Base-by-base conservation (phyloP, 2,797 vertebrate species). In the Fistularia tabacaria region DNA sequence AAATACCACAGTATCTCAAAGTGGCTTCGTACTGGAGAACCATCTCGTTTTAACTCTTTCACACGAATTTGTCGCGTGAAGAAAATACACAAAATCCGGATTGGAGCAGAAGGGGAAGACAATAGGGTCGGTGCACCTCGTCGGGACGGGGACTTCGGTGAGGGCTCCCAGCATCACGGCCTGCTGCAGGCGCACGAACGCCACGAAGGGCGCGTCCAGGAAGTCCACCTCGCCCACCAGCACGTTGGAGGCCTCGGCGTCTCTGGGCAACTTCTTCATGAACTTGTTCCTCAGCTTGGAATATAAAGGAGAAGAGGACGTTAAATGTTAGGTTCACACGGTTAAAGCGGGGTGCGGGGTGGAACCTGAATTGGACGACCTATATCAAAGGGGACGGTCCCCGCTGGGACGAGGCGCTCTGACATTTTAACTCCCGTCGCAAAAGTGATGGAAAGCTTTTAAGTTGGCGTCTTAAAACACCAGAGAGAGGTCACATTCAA, bases 231-330 rank as follows among this genome's bases (percentile, higher is more conserved):
- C 97, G 55, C 97, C 97, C 1, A 99, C 97, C 57, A 99, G 90
- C 60, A 99, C 95, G 0, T 99, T 99, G 83, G 96, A 99, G 62
- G 97, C 97, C 84, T 99, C 97, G 0, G 97, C 97, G 1, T 99
- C 97, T 66, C 95, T 94, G 9, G 97, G 96, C 79, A 99, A 78
- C 53, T 99, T 99, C 90, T 99, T 99, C 95, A 98, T 98, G 83
- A 99, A 99, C 79, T 98, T 98, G 76, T 99, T 99, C 90, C 93
- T 98, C 76, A 99, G 85, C 97, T 99, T 65, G 37, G 54, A 49
- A 15, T 0, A 78, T 57, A 77, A 71, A 74, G 12, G 53, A 62
- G 40, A 47, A 25, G 14, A 51, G 46, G 3, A 54, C 25, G 45
- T 60, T 55, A 60, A 74, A 71, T 53, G 71, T 59, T 68, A 60